Conservation (phyloP, 2,888 invertebrate species). For the Diarsia brunnea region DNA sequence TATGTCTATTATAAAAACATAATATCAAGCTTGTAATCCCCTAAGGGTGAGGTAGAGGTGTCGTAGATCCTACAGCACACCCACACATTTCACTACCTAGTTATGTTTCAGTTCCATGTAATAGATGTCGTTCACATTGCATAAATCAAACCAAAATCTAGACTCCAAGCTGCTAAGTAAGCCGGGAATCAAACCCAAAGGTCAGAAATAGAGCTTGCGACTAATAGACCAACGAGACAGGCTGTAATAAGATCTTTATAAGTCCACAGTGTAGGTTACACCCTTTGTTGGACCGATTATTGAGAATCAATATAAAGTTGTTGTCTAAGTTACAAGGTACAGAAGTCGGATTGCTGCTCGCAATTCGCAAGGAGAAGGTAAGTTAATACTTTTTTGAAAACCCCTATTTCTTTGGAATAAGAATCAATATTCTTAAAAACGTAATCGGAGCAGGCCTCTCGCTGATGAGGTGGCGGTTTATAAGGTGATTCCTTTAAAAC, state of each 20-base stretch:
- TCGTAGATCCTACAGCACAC: background rate
- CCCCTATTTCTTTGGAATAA: background rate
- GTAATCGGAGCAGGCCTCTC: too few species aligned
- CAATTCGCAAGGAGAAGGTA: background rate
- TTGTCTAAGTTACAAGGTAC: background rate
- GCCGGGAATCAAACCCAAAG: too few species aligned
- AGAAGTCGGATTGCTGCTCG: background rate
- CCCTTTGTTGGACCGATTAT: background rate
- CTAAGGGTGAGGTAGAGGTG: background rate
- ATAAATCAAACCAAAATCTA: too few species aligned
- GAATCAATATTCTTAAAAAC: background rate
- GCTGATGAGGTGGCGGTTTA: conserved; percentile 11
- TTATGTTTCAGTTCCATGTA: background rate
- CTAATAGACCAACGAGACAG: background rate
- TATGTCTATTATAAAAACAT: background rate
- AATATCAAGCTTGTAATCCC: background rate
- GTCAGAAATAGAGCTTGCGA: background rate
- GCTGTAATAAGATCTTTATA: background rate
- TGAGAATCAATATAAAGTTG: background rate
- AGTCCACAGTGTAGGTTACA: background rate
- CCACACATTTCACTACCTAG: background rate
- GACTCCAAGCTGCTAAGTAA: too few species aligned
- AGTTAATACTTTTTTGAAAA: background rate
- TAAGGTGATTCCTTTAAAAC: conserved; percentile 19
- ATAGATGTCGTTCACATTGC: background rate